Percentiles rank a stretch among this genome's conserved stretches.
Conservation (phyloP, 1,140 invertebrate species). For the Pseudoatta argentina region DNA sequence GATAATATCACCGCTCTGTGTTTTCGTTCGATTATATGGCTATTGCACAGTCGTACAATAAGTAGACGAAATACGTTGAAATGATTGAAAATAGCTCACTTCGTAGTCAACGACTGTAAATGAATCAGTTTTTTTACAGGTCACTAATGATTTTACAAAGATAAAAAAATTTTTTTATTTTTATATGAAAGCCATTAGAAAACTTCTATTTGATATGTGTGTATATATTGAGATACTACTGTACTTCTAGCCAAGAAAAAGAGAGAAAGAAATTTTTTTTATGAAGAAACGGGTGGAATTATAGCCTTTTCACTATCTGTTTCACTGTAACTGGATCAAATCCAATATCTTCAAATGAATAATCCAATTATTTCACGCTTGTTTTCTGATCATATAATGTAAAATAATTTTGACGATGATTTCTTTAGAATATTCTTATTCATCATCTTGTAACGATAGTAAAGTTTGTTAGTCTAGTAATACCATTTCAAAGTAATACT, state of each 20-base stretch:
- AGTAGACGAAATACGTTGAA: constrained; percentile 20
- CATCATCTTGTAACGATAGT: neutral
- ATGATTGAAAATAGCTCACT: constrained; percentile 27
- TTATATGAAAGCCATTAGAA: neutral
- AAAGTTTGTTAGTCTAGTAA: constrained; percentile 2
- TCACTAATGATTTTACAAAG: neutral
- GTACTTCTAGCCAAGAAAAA: no score
- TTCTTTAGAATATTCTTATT: neutral
- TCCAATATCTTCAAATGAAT: constrained; percentile 10
- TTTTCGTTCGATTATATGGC: constrained; percentile 66
- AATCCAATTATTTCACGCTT: constrained; percentile 8
- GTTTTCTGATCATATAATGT: neutral
- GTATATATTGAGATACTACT: neutral
- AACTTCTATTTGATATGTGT: neutral
- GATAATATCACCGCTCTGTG: constrained; percentile 73
- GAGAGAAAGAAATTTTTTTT: neutral
- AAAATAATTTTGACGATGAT: neutral
- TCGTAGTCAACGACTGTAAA: neutral
- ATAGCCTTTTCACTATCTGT: neutral
- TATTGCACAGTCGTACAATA: constrained; percentile 38
- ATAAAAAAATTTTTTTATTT: neutral
- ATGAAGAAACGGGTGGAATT: neutral
- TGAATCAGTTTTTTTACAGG: neutral
- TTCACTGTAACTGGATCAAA: neutral
- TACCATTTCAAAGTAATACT: neutral